These are phyloP conservation scores for Tachypleus tridentatus DNA, from an alignment of 1,140 invertebrate species.

Conservation along the genomic window DNA sequence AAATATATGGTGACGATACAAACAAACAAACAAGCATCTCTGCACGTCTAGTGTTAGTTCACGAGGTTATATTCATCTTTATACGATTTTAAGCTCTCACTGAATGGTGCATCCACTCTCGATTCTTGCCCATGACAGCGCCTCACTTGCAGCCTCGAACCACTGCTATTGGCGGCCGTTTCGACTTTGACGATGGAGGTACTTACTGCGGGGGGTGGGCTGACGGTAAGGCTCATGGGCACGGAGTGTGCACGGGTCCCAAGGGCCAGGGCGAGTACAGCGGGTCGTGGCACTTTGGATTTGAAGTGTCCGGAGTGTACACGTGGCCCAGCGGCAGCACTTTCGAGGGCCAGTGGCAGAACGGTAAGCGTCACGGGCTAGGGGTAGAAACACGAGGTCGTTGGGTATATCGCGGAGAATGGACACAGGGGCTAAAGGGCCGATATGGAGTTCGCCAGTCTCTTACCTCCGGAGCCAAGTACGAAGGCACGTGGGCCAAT, in stretches of 20 bases:
- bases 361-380: conserved; percentile 94
- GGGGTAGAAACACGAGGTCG: conserved; percentile 92
- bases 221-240: conserved; percentile 92
- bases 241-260: conserved; percentile 92
- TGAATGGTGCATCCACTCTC: no score
- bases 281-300: conserved; percentile 97
- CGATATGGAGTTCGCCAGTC: conserved; percentile 95
- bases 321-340: conserved; percentile 91
- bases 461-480: conserved; percentile 87
- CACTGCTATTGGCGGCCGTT: conserved; percentile 79
- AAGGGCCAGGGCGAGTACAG: conserved; percentile 97
- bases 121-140: no score
- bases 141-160: conserved; percentile 23
- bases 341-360: conserved; percentile 98
- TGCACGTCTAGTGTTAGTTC: no score
- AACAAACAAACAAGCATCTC: no score
- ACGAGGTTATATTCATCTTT: no score
- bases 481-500: conserved; percentile 98
- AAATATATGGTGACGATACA: no score
- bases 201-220: conserved; percentile 99
- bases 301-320: conserved; percentile 97
- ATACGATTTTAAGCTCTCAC: no score
- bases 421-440: conserved; percentile 99
- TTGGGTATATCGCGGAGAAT: conserved; percentile 97
- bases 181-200: conserved; percentile 99